Percentiles rank a stretch among this genome's conserved stretches.
phyloP scores from a whole-genome alignment of 2,797 vertebrate genomes.

The Cuculus canorus region DNA sequence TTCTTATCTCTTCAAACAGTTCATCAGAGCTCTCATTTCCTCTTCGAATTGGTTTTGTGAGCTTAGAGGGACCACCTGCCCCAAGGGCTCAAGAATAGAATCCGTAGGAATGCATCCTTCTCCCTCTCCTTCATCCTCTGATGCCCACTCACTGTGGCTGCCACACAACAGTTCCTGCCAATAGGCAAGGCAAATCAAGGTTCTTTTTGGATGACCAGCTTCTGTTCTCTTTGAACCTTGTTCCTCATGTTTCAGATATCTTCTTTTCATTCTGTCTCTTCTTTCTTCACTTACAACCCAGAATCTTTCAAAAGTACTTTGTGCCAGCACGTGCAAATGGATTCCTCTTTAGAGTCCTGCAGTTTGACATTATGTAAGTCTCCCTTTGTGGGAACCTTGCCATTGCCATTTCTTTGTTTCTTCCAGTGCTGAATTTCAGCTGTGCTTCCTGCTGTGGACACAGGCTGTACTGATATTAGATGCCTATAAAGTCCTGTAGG shows the following conservation, averaged over 20 bases:
- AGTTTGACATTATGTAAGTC: background rate
- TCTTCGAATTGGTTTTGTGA: background rate
- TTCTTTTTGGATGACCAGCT: background rate
- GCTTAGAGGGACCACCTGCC: accelerated
- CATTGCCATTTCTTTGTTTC: background rate
- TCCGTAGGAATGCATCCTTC: background rate
- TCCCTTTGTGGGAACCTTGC: background rate
- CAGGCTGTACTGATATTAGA: background rate
- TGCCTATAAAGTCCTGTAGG: background rate
- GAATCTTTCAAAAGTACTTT: background rate
- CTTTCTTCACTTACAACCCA: background rate
- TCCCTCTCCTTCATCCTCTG: background rate
- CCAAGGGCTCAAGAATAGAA: background rate
- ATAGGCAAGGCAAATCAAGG: background rate
- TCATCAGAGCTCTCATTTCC: background rate
- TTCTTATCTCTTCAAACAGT: background rate
- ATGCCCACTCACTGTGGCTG: background rate
- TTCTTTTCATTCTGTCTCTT: background rate
- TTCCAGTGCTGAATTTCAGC: background rate
- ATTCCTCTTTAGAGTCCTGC: background rate
- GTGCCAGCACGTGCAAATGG: background rate
- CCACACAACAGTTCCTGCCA: background rate
- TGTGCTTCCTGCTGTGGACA: background rate
- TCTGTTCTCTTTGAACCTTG: background rate
- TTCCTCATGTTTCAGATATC: background rate